phyloP scores from a whole-genome alignment of 2,888 invertebrate species.

The Agrochola litura region DNA sequence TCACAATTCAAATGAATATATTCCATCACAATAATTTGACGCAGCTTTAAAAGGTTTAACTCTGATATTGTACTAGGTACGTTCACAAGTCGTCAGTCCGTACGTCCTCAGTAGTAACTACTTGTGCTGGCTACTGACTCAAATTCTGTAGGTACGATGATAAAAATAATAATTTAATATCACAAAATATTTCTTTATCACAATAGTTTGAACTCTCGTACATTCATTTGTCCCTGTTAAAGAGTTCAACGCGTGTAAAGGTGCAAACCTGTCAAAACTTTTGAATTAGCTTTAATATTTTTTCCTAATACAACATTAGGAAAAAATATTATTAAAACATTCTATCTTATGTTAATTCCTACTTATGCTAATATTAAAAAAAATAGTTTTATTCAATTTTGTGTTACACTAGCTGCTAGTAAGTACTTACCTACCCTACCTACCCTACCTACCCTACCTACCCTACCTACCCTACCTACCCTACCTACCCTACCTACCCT shows the following conservation, averaged over 20 bases:
- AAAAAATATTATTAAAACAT: too few relatives aligned
- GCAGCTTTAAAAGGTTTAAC: background rate
- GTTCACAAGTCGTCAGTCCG: background rate
- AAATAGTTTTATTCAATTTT: background rate
- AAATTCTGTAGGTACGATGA: background rate
- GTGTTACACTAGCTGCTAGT: too few relatives aligned
- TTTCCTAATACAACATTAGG: background rate
- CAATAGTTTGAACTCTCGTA: background rate
- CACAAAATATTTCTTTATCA: background rate
- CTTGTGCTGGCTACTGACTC: too few relatives aligned
- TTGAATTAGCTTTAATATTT: background rate
- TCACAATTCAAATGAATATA: background rate
- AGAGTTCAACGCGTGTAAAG: constrained; percentile 44
- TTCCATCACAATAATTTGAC: background rate
- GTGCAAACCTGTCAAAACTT: background rate
- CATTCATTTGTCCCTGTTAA: constrained; percentile 15
- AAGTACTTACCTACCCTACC: too few relatives aligned
- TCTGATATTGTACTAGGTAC: background rate
- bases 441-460: too few relatives aligned
- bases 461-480: too few relatives aligned
- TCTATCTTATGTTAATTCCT: background rate
- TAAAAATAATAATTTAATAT: background rate
- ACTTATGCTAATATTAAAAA: too few relatives aligned
- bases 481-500: too few relatives aligned
- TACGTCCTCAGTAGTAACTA: background rate